Evolutionary conservation across 1,140 invertebrate species (phyloP), one percentile per base, ranked within the genome.

Genomic region (Formica exsecta): DNA sequence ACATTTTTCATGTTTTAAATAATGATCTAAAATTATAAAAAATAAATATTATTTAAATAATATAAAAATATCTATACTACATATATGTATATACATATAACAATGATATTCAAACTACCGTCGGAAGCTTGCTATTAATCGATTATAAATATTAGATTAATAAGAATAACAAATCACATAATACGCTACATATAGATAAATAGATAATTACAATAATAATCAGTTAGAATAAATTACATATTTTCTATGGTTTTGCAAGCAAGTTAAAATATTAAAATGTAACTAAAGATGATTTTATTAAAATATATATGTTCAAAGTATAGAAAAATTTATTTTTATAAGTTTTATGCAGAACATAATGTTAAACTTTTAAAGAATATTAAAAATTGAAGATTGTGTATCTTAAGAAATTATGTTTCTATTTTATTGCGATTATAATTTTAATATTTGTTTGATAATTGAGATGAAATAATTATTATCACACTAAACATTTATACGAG

Each of bases 11-110:
- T 76, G 38, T 79, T 86, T 85, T 64, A 80, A 89, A 85, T 68
- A 86, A 61, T 73, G 61, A 89, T 77, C 57, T n/a, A 59, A 51
- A 51, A 87, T 80, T 91, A 87, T 85, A 90, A 91, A 51, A 51
- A 91, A 91, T 92, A 92, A 92, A 92, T 92, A 92, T 89, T 16
- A 57, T 90, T 89, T 89, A 90, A 92, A 92, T 90, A 91, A 90
- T 86, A 84, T 77, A 87, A 88, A 85, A 88, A 73, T 93, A 92
- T 92, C 59, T 92, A 92, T 80, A 80, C 29, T 29, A 44, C n/a
- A 48, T 25, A 83, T 61, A 70, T 70, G 57, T 87, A 91, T 86
- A 54, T 81, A 71, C 87, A 91, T 86, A 71, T 86, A 92, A 91
- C 86, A 87, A 92, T 85, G 65, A 75, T 83, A 71, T 22, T 66